Evolutionary conservation across 92 coral and sea anemone species (phyloP).

Genomic region (Parazoanthus darwini): DNA sequence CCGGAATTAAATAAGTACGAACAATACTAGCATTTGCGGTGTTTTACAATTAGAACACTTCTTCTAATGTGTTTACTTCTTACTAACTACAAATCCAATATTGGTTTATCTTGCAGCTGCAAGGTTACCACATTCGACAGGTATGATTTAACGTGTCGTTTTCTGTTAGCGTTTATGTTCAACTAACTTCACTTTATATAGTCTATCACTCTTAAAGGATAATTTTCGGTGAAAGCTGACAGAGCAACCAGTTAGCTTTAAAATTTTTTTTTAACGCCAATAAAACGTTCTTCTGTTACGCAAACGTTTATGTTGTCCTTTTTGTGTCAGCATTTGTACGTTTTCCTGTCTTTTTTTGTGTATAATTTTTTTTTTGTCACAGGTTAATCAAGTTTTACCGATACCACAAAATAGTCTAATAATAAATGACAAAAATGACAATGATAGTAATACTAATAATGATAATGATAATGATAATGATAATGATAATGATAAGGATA

Average conservation of each 20-base stretch:
- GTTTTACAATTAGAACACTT: neutral
- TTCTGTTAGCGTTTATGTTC: neutral
- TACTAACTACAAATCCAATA: neutral
- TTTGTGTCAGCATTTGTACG: neutral
- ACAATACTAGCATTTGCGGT: neutral
- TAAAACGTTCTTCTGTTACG: too few relatives aligned
- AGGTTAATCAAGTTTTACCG: too few relatives aligned
- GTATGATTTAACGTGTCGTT: neutral
- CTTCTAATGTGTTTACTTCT: neutral
- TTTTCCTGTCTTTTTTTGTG: too few relatives aligned
- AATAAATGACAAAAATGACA: too few relatives aligned
- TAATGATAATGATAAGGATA: too few relatives aligned
- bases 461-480: too few relatives aligned
- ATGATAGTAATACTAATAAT: too few relatives aligned
- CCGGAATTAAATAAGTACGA: too few relatives aligned
- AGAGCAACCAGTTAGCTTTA: neutral
- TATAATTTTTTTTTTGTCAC: too few relatives aligned
- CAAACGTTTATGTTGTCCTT: neutral
- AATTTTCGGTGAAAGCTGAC: neutral
- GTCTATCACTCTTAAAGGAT: neutral
- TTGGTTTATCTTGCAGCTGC: conserved; percentile 14
- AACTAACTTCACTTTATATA: neutral
- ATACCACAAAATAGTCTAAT: too few relatives aligned
- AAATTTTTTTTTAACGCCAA: neutral
- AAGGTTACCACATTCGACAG: conserved; percentile 19